These are phyloP conservation scores for Belonocnema kinseyi DNA, from an alignment of 1,140 invertebrate genomes.

Conservation along the genomic window DNA sequence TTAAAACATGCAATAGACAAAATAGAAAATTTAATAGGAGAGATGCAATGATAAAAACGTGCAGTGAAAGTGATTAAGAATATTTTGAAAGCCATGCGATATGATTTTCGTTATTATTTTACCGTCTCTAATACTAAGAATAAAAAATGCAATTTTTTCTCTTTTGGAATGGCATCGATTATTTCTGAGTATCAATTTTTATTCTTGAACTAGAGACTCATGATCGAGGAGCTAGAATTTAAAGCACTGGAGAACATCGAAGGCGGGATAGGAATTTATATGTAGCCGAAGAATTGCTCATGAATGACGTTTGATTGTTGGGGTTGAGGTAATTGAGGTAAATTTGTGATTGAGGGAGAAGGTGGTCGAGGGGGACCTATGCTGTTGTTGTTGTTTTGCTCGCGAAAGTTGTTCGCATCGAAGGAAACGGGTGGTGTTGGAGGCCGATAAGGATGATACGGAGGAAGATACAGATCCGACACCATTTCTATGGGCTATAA, in stretches of 20 bases:
- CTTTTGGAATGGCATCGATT: not conserved
- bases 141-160: slow-evolving; percentile 21
- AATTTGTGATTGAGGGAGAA: slow-evolving; percentile 65
- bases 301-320: slow-evolving; percentile 77
- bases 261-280: slow-evolving; percentile 68
- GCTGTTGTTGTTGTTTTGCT: slow-evolving; percentile 65
- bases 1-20: slow-evolving; percentile 22
- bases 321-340: slow-evolving; percentile 70
- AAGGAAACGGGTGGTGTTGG: slow-evolving; percentile 69
- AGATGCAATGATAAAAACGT: not conserved
- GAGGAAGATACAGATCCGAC: slow-evolving; percentile 81
- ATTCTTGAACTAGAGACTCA: slow-evolving; percentile 1
- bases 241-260: slow-evolving; percentile 26
- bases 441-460: slow-evolving; percentile 64
- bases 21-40: slow-evolving; percentile 21
- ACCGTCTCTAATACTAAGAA: not conserved
- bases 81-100: not conserved
- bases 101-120: not conserved
- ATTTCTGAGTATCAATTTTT: not conserved
- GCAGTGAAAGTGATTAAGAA: not conserved
- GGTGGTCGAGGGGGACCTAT: slow-evolving; percentile 60
- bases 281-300: slow-evolving; percentile 83
- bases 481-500: slow-evolving; percentile 84
- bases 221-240: not conserved
- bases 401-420: slow-evolving; percentile 60